phyloP scores from a whole-genome alignment of 2,888 invertebrate genomes.

The Hymenopus coronatus region DNA sequence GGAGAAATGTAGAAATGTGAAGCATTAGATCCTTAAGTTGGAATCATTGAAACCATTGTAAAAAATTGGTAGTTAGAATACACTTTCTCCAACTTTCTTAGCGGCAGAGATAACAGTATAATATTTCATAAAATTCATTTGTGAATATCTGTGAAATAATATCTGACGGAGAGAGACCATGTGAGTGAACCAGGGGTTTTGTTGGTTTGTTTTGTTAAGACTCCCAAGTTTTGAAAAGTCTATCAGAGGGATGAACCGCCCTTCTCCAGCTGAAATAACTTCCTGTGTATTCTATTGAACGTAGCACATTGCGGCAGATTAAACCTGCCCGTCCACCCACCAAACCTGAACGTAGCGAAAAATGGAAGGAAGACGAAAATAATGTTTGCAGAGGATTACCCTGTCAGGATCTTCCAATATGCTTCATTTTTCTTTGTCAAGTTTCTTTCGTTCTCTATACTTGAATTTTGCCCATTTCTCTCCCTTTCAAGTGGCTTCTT shows the following conservation, averaged over 20 bases:
- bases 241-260: not conserved
- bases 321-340: not conserved
- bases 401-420: conserved; percentile 25
- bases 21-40: no score
- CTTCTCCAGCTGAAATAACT: not conserved
- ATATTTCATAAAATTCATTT: no score
- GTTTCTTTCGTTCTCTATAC: conserved; percentile 1
- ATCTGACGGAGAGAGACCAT: no score
- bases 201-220: no score
- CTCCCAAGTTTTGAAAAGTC: no score
- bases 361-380: not conserved
- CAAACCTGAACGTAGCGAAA: not conserved
- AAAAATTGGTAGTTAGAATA: no score
- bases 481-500: not conserved
- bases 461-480: conserved; percentile 12
- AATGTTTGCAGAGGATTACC: conserved; percentile 21
- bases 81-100: no score
- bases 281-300: not conserved
- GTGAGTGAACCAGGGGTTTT: no score
- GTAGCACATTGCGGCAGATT: not conserved
- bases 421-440: conserved; percentile 17
- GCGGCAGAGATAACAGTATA: no score
- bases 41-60: no score
- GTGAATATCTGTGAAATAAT: no score
- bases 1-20: no score